A percentile compares a stretch with the other conserved stretches of the same genome.
phyloP scores from a whole-genome alignment of 2,797 vertebrate genomes.

The Cryptoprocta ferox region DNA sequence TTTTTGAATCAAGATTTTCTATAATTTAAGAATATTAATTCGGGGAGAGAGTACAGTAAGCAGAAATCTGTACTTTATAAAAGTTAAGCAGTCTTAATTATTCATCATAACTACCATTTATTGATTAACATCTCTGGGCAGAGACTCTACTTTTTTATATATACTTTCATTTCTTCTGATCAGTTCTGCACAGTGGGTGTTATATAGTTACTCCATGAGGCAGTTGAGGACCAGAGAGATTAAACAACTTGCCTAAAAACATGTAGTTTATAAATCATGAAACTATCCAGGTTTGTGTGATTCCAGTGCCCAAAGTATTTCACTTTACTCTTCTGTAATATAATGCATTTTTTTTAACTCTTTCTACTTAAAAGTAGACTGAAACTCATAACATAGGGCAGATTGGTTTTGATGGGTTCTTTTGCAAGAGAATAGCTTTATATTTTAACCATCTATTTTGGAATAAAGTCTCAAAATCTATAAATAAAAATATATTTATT shows the following conservation, averaged over 20 bases:
- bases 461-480: not conserved
- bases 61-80: not conserved
- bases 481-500: not conserved
- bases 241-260: not conserved
- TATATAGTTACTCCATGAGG: not conserved
- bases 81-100: not conserved
- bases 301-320: not conserved
- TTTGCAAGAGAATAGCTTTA: conserved; percentile 25
- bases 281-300: not conserved
- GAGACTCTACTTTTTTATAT: not conserved
- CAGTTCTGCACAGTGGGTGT: not conserved
- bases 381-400: not conserved
- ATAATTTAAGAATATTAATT: not conserved
- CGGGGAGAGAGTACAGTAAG: not conserved
- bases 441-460: not conserved
- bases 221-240: not conserved
- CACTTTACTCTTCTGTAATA: not conserved
- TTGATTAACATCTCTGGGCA: not conserved
- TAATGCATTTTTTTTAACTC: not conserved
- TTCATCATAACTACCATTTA: not conserved
- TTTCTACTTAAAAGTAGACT: not conserved
- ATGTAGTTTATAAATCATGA: not conserved
- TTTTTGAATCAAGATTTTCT: conserved; percentile 51
- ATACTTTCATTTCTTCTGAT: not conserved
- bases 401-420: not conserved